Evolutionary conservation across 2,797 vertebrate genomes (phyloP).

Genomic region (Rousettus madagascariensis): DNA sequence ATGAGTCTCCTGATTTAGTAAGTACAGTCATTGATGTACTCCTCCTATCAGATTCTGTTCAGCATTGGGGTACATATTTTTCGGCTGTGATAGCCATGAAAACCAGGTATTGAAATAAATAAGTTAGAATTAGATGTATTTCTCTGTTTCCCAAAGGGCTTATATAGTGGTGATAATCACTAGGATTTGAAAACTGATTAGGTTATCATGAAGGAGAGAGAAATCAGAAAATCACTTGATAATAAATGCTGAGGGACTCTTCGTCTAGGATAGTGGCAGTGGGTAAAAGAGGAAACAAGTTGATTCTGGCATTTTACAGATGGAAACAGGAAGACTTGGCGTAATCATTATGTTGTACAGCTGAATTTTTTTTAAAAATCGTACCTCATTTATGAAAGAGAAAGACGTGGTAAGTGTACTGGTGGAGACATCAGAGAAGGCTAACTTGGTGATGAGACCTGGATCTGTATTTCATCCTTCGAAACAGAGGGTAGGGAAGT

Average conservation of each 20-base stretch:
- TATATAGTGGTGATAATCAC: neutral
- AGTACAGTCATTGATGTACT: neutral
- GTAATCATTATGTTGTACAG: neutral
- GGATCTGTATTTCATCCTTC: neutral
- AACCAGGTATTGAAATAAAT: neutral
- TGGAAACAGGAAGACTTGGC: neutral
- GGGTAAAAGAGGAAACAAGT: neutral
- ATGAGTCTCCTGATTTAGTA: neutral
- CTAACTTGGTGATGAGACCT: neutral
- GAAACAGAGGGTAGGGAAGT: neutral
- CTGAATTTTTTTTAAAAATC: neutral
- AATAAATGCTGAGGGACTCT: neutral
- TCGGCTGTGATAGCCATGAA: neutral
- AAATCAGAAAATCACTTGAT: neutral
- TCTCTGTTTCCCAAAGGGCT: neutral
- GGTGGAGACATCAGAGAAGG: neutral
- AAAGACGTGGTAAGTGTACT: neutral
- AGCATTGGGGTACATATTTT: neutral
- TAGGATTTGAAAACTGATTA: neutral
- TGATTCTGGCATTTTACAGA: neutral
- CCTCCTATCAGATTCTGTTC: neutral
- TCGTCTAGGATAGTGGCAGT: neutral
- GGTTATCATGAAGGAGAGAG: neutral
- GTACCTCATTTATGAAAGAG: neutral
- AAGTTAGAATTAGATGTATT: neutral